Base-by-base conservation (phyloP, 2,113 vertebrate species). In the Potamarius usumacintae region DNA sequence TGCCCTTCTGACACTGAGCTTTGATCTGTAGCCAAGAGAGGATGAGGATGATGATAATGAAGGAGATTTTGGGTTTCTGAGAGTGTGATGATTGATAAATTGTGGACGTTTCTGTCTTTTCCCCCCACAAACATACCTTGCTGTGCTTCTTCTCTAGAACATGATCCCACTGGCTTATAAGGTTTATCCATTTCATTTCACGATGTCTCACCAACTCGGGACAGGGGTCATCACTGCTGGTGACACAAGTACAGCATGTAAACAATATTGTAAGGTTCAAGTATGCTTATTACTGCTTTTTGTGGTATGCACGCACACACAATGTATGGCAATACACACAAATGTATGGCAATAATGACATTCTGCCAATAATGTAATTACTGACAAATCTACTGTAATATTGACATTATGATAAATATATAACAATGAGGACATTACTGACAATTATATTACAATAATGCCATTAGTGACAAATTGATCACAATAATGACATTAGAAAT, bases 101-200 rank as follows among this genome's bases (percentile, higher is more conserved):
- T 14, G 15, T 77, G 20, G 76, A 57, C 8, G 27, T 78, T 34
- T 20, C 20, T 60, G 11, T 15, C 5, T 52, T 55, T 53, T 52
- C 17, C 8, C 50, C 42, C 50, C 30, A 65, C 1, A 18, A 57
- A 89, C 91, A 86, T 89, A 97, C 97, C 96, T 97, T 97, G 88
- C 94, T 96, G 90, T 93, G 94, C 82, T 95, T 94, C 86, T 95
- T 95, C 1, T 93, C 91, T 89, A 96, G 91, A 77, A 96, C 94
- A 77, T 94, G 95, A 80, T 97, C 96, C 97, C 96, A 97, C 55
- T 96, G 96, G 7, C 84, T 91, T 0, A 96, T 96, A 91, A 97
- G 96, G 82, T 94, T 95, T 72, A 97, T 95, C 97, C 97, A 97
- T 89, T 97, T 97, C 93, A 94, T 93, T 91, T 97, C 97, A 82